Percentiles rank a stretch among this genome's conserved stretches.
phyloP scores from a whole-genome alignment of 2,888 invertebrate species.

The Nomada goodeniana region DNA sequence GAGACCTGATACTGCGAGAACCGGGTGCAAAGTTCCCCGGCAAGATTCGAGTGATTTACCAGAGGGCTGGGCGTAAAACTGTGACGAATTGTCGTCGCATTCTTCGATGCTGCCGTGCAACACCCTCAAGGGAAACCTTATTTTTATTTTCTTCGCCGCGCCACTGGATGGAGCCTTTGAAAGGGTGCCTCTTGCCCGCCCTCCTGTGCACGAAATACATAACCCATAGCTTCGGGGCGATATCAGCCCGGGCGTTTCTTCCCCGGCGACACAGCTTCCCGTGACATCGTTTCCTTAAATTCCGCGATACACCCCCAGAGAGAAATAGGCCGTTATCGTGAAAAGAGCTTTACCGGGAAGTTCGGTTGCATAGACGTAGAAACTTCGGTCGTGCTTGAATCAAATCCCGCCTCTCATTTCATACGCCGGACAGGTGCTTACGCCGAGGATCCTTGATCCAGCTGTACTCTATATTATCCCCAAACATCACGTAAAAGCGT shows the following conservation, averaged over 20 bases:
- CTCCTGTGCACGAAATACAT: constrained; percentile 63
- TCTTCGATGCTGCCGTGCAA: constrained; percentile 38
- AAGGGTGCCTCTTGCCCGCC: constrained; percentile 46
- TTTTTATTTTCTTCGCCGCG: constrained; percentile 67
- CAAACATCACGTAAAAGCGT: too few species aligned
- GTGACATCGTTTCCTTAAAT: constrained; percentile 68
- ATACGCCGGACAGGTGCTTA: neutral
- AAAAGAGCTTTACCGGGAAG: constrained; percentile 35
- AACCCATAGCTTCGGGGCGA: constrained; percentile 72
- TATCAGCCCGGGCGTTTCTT: constrained; percentile 60
- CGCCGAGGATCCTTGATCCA: neutral
- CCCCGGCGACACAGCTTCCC: constrained; percentile 49
- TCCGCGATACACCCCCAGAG: constrained; percentile 39
- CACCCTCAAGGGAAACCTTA: constrained; percentile 54
- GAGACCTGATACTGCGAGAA: neutral
- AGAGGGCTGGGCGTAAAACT: constrained; percentile 7
- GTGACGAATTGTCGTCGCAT: constrained; percentile 41
- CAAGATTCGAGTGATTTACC: constrained; percentile 20
- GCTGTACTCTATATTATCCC: neutral
- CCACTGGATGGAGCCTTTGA: constrained; percentile 60
- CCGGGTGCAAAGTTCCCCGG: neutral
- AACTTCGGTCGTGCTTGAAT: constrained; percentile 39
- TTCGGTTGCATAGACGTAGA: constrained; percentile 41
- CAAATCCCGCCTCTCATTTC: constrained; percentile 20
- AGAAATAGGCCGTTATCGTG: constrained; percentile 52